phyloP scores from a whole-genome alignment of 2,888 invertebrate genomes.

The Stenolophus ochropezus region DNA sequence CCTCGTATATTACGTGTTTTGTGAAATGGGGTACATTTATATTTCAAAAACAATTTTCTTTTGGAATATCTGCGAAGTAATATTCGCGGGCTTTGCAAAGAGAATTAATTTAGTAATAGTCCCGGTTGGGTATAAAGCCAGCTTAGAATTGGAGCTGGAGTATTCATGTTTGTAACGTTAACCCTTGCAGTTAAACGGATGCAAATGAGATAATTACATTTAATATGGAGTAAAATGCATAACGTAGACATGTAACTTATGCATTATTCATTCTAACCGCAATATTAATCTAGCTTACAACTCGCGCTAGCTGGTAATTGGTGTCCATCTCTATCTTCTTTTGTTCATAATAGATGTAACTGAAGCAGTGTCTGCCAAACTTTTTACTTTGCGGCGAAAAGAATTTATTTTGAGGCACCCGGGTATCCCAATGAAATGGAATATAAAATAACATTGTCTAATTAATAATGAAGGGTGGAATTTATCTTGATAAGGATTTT shows the following conservation, averaged over 20 bases:
- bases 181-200: slow-evolving; percentile 11
- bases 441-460: no score
- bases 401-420: no score
- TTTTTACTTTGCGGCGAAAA: no score
- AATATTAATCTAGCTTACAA: slow-evolving; percentile 3
- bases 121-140: not conserved
- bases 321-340: no score
- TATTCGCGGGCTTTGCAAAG: not conserved
- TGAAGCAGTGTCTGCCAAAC: no score
- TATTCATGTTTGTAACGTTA: slow-evolving; percentile 23
- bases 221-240: slow-evolving; percentile 26
- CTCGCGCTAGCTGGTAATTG: no score
- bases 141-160: not conserved
- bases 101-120: slow-evolving; percentile 18
- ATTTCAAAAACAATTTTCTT: not conserved
- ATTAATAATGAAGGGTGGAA: no score
- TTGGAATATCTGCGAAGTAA: not conserved
- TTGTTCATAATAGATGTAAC: no score
- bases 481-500: no score
- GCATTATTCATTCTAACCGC: not conserved
- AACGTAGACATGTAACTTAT: slow-evolving; percentile 13
- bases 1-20: not conserved
- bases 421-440: no score
- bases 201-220: slow-evolving; percentile 26
- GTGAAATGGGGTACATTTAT: not conserved